Conservation (phyloP, 2,888 invertebrate species). For the Smittia sp. region DNA sequence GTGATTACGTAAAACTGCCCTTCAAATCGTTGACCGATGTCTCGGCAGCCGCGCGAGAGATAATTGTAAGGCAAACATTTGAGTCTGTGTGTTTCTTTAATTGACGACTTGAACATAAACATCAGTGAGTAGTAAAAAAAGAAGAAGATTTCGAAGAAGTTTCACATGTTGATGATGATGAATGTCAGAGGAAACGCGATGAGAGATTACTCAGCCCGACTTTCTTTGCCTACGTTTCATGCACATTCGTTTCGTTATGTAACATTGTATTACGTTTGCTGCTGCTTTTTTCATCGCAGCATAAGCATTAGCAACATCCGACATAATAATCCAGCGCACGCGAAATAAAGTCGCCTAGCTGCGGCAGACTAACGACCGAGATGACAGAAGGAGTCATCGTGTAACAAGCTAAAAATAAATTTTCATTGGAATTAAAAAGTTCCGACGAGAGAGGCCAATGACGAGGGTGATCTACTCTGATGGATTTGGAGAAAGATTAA, state of each 20-base stretch:
- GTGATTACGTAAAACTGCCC: no score
- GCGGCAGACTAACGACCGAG: neutral
- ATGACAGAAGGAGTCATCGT: no score
- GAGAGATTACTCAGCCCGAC: neutral
- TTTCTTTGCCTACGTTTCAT: neutral
- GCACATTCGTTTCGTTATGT: neutral
- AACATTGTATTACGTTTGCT: neutral
- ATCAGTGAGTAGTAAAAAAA: neutral
- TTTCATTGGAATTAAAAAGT: neutral
- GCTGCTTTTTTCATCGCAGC: neutral
- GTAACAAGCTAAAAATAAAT: neutral
- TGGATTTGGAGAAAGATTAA: no score
- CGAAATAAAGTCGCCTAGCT: neutral
- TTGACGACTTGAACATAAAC: slow-evolving; percentile 13
- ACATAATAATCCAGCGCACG: neutral
- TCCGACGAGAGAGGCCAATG: no score
- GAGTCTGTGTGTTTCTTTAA: slow-evolving; percentile 5
- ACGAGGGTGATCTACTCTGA: no score
- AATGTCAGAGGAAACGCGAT: neutral
- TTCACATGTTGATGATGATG: slow-evolving; percentile 3
- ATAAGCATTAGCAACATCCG: neutral
- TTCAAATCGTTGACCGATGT: no score
- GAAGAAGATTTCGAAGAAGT: neutral
- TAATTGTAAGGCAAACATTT: slow-evolving; percentile 9
- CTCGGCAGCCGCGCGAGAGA: neutral